These are phyloP conservation scores for Herpetotheres cachinnans DNA, from an alignment of 2,113 vertebrate genomes.

Conservation along the genomic window DNA sequence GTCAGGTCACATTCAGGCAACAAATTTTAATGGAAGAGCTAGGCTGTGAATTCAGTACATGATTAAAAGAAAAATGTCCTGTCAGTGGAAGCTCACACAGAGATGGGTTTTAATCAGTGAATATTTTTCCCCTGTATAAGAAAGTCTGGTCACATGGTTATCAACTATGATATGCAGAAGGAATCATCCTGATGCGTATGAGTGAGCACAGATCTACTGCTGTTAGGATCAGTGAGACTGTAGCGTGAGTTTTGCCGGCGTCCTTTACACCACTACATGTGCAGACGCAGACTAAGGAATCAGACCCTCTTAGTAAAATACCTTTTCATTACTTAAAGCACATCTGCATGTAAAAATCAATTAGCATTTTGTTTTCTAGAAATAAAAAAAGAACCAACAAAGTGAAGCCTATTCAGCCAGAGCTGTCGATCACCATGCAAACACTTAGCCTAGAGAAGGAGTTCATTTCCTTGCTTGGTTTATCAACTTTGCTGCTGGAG, in stretches of 20 bases:
- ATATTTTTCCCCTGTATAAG: neutral
- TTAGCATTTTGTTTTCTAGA: neutral
- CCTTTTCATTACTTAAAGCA: neutral
- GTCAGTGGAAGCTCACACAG: neutral
- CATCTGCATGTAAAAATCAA: neutral
- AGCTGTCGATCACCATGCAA: neutral
- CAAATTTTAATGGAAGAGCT: conserved; percentile 1
- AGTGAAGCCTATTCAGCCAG: neutral
- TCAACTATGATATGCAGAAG: neutral
- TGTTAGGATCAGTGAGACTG: neutral
- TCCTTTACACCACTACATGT: neutral
- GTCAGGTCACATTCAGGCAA: conserved; percentile 16
- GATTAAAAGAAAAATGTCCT: conserved; percentile 50
- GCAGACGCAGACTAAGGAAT: neutral
- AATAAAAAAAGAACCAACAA: neutral
- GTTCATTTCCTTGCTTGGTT: neutral
- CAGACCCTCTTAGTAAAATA: neutral
- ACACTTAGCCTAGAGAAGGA: neutral
- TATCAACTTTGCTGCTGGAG: neutral
- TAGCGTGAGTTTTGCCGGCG: neutral
- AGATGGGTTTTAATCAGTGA: neutral
- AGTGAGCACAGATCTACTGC: neutral
- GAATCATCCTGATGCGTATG: neutral
- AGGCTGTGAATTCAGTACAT: neutral
- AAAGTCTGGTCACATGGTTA: neutral